Evolutionary conservation across 2,113 vertebrate species (phyloP).

Genomic region (Phaetusa simplex): DNA sequence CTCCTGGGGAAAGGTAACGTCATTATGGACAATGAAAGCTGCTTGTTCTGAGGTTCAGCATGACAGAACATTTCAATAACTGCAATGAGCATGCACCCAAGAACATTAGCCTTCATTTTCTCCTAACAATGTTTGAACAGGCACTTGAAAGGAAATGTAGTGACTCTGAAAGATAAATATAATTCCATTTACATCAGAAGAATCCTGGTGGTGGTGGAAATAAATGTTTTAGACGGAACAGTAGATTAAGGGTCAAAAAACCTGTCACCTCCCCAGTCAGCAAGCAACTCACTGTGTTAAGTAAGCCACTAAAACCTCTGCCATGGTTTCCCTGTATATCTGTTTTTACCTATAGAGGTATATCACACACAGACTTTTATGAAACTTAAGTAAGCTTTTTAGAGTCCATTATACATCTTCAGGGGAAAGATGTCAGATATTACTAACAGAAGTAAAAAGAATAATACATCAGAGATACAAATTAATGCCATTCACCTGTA

Average conservation of each 20-base stretch:
- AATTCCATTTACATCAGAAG: not conserved
- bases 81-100: not conserved
- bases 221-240: not conserved
- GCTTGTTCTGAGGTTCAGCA: not conserved
- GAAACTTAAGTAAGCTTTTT: not conserved
- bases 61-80: slow-evolving; percentile 4
- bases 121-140: not conserved
- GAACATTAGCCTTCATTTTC: not conserved
- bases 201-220: not conserved
- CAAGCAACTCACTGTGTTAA: not conserved
- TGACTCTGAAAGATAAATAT: not conserved
- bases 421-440: not conserved
- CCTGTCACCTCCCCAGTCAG: not conserved
- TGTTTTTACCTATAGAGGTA: not conserved
- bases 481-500: not conserved
- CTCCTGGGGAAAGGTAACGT: not conserved
- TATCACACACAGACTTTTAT: not conserved
- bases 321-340: not conserved
- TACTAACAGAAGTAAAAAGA: not conserved
- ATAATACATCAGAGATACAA: not conserved
- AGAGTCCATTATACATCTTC: not conserved
- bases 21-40: not conserved
- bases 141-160: not conserved
- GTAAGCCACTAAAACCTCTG: not conserved
- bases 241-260: not conserved